Percentiles rank a stretch among this genome's conserved stretches.
These are phyloP conservation scores for Hippopotamyrus pictus DNA, from an alignment of 2,797 vertebrate genomes.

Conservation along the genomic window DNA sequence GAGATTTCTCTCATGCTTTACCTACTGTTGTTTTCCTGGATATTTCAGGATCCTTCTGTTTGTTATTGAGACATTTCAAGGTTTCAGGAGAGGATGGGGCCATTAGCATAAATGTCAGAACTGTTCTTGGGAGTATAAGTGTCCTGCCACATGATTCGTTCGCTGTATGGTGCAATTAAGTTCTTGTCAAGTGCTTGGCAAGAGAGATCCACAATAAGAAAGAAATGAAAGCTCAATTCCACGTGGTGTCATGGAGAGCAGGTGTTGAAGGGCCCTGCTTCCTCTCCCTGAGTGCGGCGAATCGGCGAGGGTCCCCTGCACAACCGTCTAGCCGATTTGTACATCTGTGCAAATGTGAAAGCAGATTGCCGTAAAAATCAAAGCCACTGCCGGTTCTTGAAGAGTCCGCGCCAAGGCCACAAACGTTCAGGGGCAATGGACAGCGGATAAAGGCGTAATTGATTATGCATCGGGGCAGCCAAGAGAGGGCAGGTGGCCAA, in stretches of 20 bases:
- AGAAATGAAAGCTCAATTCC: background rate
- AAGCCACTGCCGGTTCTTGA: background rate
- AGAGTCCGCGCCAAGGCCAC: background rate
- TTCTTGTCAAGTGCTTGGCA: background rate
- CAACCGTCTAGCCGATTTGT: background rate
- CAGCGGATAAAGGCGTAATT: background rate
- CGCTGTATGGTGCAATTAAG: background rate
- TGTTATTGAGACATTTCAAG: background rate
- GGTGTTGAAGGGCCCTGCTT: background rate
- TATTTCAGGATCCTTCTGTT: background rate
- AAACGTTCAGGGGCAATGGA: background rate
- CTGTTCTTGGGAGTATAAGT: background rate
- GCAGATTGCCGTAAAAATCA: background rate
- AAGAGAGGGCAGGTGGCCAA: background rate
- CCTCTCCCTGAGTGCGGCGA: no score
- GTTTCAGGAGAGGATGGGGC: background rate
- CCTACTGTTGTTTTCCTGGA: background rate
- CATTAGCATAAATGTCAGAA: background rate
- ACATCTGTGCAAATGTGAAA: background rate
- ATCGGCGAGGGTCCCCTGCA: background rate
- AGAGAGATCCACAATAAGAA: background rate
- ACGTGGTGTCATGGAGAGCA: background rate
- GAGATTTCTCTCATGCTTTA: background rate
- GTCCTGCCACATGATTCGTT: background rate
- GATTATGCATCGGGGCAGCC: background rate